Evolutionary conservation across 2,888 invertebrate species (phyloP).

Genomic region (Anaspis maculata): DNA sequence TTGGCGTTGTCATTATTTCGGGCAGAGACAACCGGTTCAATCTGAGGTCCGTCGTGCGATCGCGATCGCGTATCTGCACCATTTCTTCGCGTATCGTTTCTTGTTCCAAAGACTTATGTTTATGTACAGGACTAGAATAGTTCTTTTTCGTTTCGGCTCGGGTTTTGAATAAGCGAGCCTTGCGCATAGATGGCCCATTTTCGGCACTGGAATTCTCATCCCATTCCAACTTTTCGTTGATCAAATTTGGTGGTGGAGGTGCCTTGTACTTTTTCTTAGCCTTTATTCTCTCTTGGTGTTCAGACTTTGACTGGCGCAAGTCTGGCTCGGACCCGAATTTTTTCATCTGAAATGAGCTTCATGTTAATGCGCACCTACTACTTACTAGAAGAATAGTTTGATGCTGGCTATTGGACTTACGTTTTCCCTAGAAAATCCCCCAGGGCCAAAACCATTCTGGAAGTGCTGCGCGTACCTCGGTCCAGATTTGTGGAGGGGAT

Average conservation of each 20-base stretch:
- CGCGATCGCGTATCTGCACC: constrained; percentile 32
- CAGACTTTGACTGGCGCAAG: constrained; percentile 38
- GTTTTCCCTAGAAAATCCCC: constrained; percentile 5
- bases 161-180: constrained; percentile 64
- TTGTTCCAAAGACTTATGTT: constrained; percentile 17
- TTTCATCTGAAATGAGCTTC: constrained; percentile 46
- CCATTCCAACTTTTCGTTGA: constrained; percentile 36
- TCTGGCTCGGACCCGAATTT: constrained; percentile 71
- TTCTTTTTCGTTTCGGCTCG: constrained; percentile 61
- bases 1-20: constrained; percentile 42
- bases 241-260: constrained; percentile 46
- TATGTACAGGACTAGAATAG: constrained; percentile 32
- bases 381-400: too few relatives aligned
- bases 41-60: constrained; percentile 40
- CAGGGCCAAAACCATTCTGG: constrained; percentile 6
- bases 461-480: constrained; percentile 9
- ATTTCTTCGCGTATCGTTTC: constrained; percentile 8
- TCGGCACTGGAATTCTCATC: constrained; percentile 22
- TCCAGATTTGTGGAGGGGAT: constrained; percentile 22
- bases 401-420: too few relatives aligned
- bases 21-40: constrained; percentile 31
- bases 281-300: constrained; percentile 44
- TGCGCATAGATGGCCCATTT: constrained; percentile 39
- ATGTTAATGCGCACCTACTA: too few relatives aligned
- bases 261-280: constrained; percentile 72